These are phyloP conservation scores for Buphagus erythrorhynchus DNA, from an alignment of 2,797 vertebrate species.

Conservation along the genomic window DNA sequence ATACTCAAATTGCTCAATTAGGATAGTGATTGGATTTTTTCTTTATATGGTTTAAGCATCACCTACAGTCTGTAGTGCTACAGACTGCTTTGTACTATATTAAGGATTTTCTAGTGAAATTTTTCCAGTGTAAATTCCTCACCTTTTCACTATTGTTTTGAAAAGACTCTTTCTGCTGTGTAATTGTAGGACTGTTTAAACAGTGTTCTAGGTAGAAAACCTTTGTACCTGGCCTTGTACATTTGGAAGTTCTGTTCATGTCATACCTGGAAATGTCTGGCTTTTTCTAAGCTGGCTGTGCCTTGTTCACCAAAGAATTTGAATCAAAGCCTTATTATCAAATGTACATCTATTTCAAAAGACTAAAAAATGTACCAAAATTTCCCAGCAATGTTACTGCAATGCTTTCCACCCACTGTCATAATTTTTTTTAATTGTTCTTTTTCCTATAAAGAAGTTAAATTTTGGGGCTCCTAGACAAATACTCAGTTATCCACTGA, in stretches of 20 bases:
- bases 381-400: neutral
- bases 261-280: neutral
- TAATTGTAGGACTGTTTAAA: neutral
- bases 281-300: neutral
- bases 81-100: neutral
- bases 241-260: neutral
- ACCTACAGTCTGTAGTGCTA: neutral
- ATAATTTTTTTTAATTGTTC: neutral
- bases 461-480: neutral
- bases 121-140: neutral
- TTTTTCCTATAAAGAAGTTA: neutral
- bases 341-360: neutral
- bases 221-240: neutral
- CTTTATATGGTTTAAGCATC: neutral
- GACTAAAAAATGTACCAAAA: neutral
- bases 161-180: neutral
- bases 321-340: neutral
- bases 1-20: neutral
- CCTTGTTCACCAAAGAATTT: neutral
- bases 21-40: neutral
- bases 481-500: neutral
- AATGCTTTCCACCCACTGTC: neutral
- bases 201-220: neutral
- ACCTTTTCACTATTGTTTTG: neutral
- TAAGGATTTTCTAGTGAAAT: neutral